Evolutionary conservation across 1,140 invertebrate genomes (phyloP), one percentile per base, ranked within the genome.

Genomic region (Drosophila littoralis): DNA sequence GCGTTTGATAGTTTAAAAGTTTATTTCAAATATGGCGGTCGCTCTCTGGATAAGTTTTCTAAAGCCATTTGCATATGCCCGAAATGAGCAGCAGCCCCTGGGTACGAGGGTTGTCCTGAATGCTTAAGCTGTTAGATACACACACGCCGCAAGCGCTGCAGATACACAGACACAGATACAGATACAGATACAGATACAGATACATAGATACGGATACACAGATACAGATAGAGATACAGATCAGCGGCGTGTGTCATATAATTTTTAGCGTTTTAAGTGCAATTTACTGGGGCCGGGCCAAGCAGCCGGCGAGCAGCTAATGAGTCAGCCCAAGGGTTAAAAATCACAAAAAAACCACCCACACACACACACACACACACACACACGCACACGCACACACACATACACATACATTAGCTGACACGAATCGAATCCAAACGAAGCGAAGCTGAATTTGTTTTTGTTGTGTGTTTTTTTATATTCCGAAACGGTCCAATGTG

Each of bases 201-300:
- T 52, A 76, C 38, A 63, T 38, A 57, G 52, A 65, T 63, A 81
- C 17, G 70, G 71, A 69, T 52, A 76, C 38, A 63, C 33, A 57
- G 52, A 65, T 63, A 81, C 17, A 79, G 73, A 65, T 60, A 61
- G 46, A 50, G 75, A 66, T 66, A n/a, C 35, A 61, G 48, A 22
- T 0, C 75, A 57, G 60, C 75, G 55, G 77, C 81, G 81, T 84
- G 81, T 84, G 81, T 84, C 82, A 68, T 71, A 88, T 88, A 88
- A 88, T 88, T 88, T 85, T 81, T 81, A 86, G 81, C 78, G 75
- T 85, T 86, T 88, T 86, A 86, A 86, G 82, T 82, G 83, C 83
- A 84, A 81, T 82, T 82, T 74, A 78, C 61, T 12, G n/a, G 22
- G 45, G 32, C 35, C n/a, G 64, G 22, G 22, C 13, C 42, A 22